These are phyloP conservation scores for Phania funesta DNA, from an alignment of 2,888 invertebrate genomes.

Conservation along the genomic window DNA sequence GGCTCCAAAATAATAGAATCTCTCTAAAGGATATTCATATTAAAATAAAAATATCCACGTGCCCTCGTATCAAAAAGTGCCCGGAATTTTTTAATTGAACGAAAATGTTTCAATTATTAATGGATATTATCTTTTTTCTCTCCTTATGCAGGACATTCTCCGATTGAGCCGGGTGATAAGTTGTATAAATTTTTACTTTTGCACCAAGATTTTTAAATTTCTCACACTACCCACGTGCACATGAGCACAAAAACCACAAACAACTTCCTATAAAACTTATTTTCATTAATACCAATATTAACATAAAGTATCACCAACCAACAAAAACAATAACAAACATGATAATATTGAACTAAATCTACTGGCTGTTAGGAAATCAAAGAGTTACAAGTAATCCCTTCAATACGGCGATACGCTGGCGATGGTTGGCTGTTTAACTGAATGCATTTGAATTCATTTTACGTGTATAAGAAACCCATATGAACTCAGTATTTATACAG, in stretches of 20 bases:
- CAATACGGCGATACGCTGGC: constrained; percentile 37
- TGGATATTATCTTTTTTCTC: no score
- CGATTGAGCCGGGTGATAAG: no score
- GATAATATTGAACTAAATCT: constrained; percentile 35
- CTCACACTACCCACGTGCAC: background rate
- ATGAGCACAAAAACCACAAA: background rate
- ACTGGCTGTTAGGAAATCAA: constrained; percentile 63
- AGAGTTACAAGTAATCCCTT: constrained; percentile 66
- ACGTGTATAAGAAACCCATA: background rate
- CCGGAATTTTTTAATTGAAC: no score
- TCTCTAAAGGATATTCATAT: no score
- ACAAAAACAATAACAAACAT: background rate
- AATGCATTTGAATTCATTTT: constrained; percentile 59
- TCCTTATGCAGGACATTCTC: no score
- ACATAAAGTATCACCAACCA: constrained; percentile 45
- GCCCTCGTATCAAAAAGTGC: no score
- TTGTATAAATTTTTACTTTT: no score
- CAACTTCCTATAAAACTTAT: constrained; percentile 33
- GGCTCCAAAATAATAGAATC: no score
- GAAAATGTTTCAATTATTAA: no score
- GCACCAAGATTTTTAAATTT: background rate
- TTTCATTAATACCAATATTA: constrained; percentile 52
- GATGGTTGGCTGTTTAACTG: constrained; percentile 4
- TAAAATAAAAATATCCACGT: no score
- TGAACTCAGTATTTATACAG: background rate